These are phyloP conservation scores for Conistra vaccinii DNA, from an alignment of 2,888 invertebrate species.

Conservation along the genomic window DNA sequence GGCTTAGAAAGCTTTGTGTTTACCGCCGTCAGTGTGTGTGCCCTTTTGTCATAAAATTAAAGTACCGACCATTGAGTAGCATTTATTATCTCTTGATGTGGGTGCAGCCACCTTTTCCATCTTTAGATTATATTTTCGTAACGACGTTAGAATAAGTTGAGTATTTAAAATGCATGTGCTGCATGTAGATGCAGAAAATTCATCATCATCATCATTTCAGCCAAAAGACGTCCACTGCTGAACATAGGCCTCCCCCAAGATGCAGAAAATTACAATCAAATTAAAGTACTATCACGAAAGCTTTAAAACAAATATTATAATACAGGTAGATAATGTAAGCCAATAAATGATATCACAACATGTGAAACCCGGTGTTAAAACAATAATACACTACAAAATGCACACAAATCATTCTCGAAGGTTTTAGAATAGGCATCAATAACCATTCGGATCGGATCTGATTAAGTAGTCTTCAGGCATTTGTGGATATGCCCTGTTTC, in stretches of 20 bases:
- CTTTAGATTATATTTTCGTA: background rate
- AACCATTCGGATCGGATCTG: slow-evolving; percentile 49
- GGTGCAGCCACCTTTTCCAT: background rate
- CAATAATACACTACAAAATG: slow-evolving; percentile 2
- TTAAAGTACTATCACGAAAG: background rate
- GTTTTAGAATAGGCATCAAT: slow-evolving; percentile 45
- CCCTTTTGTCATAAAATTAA: slow-evolving; percentile 7
- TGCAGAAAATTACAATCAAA: background rate
- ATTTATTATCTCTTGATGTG: background rate
- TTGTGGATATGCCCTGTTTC: slow-evolving; percentile 50
- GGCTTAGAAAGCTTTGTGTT: slow-evolving; percentile 21
- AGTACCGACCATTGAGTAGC: no score
- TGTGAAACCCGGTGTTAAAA: background rate
- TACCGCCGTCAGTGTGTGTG: slow-evolving; percentile 1
- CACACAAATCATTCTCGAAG: slow-evolving; percentile 5
- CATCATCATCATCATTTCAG: no score
- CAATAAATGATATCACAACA: background rate
- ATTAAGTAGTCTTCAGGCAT: slow-evolving; percentile 28
- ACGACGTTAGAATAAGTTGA: background rate
- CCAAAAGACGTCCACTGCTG: no score
- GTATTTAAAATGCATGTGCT: background rate
- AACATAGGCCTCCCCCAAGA: no score
- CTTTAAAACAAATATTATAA: background rate
- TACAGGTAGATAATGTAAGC: background rate
- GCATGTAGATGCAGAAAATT: background rate